Conservation (phyloP, 1,140 invertebrate genomes). For the Marisa cornuarietis region DNA sequence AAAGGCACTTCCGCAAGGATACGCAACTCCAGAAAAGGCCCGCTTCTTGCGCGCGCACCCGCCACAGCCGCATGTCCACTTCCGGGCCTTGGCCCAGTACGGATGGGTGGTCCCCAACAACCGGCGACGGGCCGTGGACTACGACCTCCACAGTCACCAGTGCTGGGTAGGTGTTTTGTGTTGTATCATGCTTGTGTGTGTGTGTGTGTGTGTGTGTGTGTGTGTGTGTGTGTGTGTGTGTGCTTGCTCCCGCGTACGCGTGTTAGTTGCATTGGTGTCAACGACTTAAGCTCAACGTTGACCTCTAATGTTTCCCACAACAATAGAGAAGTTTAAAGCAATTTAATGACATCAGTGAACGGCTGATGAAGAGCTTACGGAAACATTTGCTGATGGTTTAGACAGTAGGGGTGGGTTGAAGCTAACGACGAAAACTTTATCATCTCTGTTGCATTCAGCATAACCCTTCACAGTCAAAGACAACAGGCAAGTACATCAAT, state of each 20-base stretch:
- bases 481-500: too few relatives aligned
- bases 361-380: too few relatives aligned
- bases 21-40: conserved; percentile 4
- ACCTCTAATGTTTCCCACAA: too few relatives aligned
- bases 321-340: too few relatives aligned
- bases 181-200: background rate
- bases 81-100: background rate
- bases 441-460: too few relatives aligned
- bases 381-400: too few relatives aligned
- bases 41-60: background rate
- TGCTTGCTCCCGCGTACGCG: background rate
- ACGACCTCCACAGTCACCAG: conserved; percentile 31
- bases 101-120: conserved; percentile 48
- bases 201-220: conserved; percentile 10
- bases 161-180: conserved; percentile 45
- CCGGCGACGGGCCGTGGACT: conserved; percentile 34
- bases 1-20: background rate
- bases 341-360: too few relatives aligned
- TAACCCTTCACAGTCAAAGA: too few relatives aligned
- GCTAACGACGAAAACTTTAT: too few relatives aligned
- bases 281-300: too few relatives aligned
- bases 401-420: too few relatives aligned
- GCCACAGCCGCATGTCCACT: background rate
- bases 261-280: too few relatives aligned
- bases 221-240: background rate